Evolutionary conservation across 2,797 vertebrate genomes (phyloP), one percentile per base, ranked within the genome.

Genomic region (Mus caroli): DNA sequence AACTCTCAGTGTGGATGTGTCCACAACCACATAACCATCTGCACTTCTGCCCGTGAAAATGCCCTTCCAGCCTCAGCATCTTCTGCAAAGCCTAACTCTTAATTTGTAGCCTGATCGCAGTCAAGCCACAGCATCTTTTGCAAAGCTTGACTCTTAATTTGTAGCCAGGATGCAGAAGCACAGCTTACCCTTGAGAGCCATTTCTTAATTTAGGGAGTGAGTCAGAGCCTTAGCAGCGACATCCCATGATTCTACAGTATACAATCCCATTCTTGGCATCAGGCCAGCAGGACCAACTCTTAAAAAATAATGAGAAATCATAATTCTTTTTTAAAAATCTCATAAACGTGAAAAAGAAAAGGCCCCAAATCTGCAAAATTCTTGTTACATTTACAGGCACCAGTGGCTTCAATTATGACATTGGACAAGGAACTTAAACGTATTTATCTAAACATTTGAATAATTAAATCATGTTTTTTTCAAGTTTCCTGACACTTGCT

Each of bases 141-240:
- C 52, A 80, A 89, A 92, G 64, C 87, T 20, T 52, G 82, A 73
- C 64, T 96, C 71, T 96, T 97, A 97, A 97, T 97, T 96, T 96
- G 93, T 60, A 96, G 54, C 87, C 95, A n/a, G 83, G 93, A 91
- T 90, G 92, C 91, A 94, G 93, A 91, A 92, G 67, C 90, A 94
- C 88, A 91, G 82, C 19, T 94, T 75, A 91, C 95, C 96, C 97
- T 94, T 78, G 94, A 97, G 96, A 97, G 85, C 90, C 73, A 78
- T 94, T 94, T 96, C 92, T 91, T 98, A 94, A 97, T 97, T 97
- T 97, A 95, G 94, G 90, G n/a, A 46, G 67, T 97, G 96, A 97
- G 83, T 97, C 96, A 97, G 95, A 94, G n/a, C 10, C 76, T 95
- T 95, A 88, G 83, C 71, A 96, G 88, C 84, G 86, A 78, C 60